Evolutionary conservation across 2,113 vertebrate species (phyloP), one percentile per base, ranked within the genome.

Genomic region (Pluvianellus socialis): DNA sequence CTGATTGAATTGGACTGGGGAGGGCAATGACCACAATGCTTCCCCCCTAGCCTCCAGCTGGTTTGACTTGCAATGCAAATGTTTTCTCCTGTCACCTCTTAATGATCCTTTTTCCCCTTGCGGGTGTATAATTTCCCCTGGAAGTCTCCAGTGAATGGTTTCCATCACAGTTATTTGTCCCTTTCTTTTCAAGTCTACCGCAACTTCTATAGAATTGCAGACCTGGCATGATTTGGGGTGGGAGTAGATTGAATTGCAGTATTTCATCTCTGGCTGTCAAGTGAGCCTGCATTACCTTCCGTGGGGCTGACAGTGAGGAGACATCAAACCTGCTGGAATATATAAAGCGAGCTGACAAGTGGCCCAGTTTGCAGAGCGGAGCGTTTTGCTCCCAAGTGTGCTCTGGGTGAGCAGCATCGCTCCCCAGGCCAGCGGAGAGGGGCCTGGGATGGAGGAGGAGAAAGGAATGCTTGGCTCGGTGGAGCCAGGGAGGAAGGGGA

Each of bases 11-110:
- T 8, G 77, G 96, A 97, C 96, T 93, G 77, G 92, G 77, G 92
- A 96, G 96, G 94, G 93, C 96, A 96, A 90, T 92, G 96, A 95
- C 92, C 94, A 95, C 77, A 90, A 66, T 88, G 92, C 93, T 94
- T 92, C 86, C 90, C 82, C 81, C 81, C 82, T 19, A 26, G 93
- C 82, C 90, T 95, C 94, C 94, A 96, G 96, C 96, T 97, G 96
- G 66, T 95, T 88, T 86, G 89, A 94, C 96, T 96, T 94, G 93
- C 94, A 83, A 95, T 96, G 94, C 95, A 92, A 96, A 94, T 95
- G 87, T 94, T 95, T 96, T 95, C 92, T 97, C 81, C 95, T 75
- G 38, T 95, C 96, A 93, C 91, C 91, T 95, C 87, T 72, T 95
- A 96, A 92, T 24, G 96, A 96, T 95, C 89, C 59, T 67, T 94